Conservation (phyloP, 2,113 vertebrate genomes). For the Ictidomys tridecemlineatus region DNA sequence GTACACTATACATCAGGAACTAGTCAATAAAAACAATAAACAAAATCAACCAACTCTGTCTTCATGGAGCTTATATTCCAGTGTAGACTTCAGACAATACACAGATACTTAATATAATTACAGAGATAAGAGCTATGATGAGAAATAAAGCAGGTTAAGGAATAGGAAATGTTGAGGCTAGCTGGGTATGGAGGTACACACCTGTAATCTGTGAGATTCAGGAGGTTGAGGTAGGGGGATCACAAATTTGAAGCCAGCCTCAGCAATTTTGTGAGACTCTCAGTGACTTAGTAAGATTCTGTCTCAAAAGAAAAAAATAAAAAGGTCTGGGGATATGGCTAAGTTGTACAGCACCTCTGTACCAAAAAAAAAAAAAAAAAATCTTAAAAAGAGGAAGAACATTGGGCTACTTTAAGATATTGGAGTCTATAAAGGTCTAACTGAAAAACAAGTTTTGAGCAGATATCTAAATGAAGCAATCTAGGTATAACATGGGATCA, state of each 20-base stretch:
- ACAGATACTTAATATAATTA: not conserved
- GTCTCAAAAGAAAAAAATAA: no score
- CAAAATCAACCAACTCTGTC: constrained; percentile 48
- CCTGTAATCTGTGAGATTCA: no score
- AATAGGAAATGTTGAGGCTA: not conserved
- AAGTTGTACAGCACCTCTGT: no score
- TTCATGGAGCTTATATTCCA: constrained; percentile 36
- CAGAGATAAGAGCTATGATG: constrained; percentile 7
- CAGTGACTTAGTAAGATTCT: no score
- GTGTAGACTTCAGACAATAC: constrained; percentile 33
- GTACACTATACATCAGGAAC: not conserved
- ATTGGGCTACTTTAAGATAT: not conserved
- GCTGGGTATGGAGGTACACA: no score
- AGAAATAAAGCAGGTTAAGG: constrained; percentile 51
- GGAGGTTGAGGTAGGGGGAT: no score
- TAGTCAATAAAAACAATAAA: constrained; percentile 45
- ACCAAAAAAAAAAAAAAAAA: no score
- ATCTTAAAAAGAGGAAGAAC: no score
- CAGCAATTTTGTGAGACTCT: no score
- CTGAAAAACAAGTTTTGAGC: constrained; percentile 21
- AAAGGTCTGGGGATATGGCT: no score
- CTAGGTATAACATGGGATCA: constrained; percentile 25
- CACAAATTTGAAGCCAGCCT: no score
- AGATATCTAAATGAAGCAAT: constrained; percentile 40
- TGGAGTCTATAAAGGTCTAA: not conserved